Base-by-base conservation (phyloP, 2,888 invertebrate genomes). In the Dynastes tityus region DNA sequence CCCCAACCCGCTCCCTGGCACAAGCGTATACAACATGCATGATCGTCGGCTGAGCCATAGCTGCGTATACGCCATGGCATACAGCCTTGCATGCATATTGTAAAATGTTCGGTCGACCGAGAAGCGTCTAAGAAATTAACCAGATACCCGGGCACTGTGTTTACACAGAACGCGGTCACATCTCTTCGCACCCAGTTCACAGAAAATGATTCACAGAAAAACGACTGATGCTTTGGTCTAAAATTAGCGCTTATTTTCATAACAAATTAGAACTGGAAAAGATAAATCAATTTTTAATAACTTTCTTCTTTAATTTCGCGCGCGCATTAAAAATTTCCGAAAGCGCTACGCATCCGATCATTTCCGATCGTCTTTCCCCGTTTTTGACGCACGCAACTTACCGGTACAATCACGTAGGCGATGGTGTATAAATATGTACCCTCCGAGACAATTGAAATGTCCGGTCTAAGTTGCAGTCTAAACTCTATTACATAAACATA, bases 101-200 rank as follows among this genome's bases (percentile, higher is more conserved):
- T 80, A 81, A 80, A 82, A 82, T 81, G 83, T 83, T 81, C 71
- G 37, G 40, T 67, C 40, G 67, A 67, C 67, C 40, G 67, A 67
- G 78, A 82, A 81, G 78, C 81, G 84, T 79, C 82, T 82, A 84
- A 82, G 85, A 87, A 85, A 85, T 83, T 86, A 87, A 87, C 87
- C 87, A 87, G 87, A 87, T 82, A 80, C 81, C 80, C 80, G 71
- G 71, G 70, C 55, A 27, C 71, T 71, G 76, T 87, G 87, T 87
- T 87, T 87, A 87, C 82, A 83, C 82, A 83, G 81, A 84, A 84
- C 82, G 83, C 85, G 86, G 86, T 87, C 87, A 86, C 86, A 87
- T 87, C 85, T 87, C 85, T 87, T 87, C 86, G 84, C 87, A 86
- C 86, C 85, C 86, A 85, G 85, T 85, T 87, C 85, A 86, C 84